Percentiles rank a stretch among this genome's conserved stretches.
Evolutionary conservation across 2,888 invertebrate species (phyloP).

Genomic region (Mythimna lalbum): DNA sequence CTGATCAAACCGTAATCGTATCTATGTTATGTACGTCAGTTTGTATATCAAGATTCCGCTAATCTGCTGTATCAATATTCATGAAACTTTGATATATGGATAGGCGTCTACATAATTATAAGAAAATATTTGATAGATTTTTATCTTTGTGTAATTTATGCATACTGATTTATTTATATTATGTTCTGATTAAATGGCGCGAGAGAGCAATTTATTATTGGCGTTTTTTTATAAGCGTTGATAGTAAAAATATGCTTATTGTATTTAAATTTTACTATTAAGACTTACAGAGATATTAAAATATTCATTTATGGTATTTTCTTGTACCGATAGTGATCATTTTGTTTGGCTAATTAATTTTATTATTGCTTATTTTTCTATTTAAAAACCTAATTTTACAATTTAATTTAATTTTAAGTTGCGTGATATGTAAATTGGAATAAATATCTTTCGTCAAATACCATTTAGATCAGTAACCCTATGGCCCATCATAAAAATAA

Average conservation of each 20-base stretch:
- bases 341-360: background rate
- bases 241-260: slow-evolving; percentile 22
- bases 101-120: slow-evolving; percentile 41
- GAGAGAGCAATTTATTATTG: slow-evolving; percentile 26
- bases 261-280: slow-evolving; percentile 14
- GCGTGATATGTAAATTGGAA: background rate
- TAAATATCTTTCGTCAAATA: slow-evolving; percentile 6
- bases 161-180: slow-evolving; percentile 46
- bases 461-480: slow-evolving; percentile 49
- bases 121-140: slow-evolving; percentile 55
- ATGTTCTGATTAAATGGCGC: slow-evolving; percentile 44
- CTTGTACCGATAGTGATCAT: background rate
- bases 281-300: background rate
- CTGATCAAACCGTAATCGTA: slow-evolving; percentile 31
- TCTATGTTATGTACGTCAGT: slow-evolving; percentile 24
- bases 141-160: slow-evolving; percentile 46
- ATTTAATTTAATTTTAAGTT: background rate
- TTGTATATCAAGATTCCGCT: slow-evolving; percentile 50
- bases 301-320: background rate
- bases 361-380: background rate
- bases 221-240: slow-evolving; percentile 6
- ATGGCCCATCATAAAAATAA: slow-evolving; percentile 37
- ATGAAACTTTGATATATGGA: slow-evolving; percentile 46
- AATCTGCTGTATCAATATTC: slow-evolving; percentile 50
- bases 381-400: too few relatives aligned